Evolutionary conservation across 2,797 vertebrate genomes (phyloP).

Genomic region (Nothura maculosa): DNA sequence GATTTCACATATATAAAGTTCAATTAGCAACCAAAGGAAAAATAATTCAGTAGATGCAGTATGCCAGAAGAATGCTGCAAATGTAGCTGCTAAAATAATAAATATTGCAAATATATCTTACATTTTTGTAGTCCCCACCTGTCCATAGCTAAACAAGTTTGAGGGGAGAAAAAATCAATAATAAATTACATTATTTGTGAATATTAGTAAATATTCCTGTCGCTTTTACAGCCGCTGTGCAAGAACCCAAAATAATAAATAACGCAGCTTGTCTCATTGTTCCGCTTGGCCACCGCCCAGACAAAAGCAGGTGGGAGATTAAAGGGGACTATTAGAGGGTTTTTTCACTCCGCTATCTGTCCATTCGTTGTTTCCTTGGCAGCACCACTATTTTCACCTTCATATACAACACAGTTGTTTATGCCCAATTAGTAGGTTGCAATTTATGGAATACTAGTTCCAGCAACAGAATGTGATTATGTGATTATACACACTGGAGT

Average conservation of each 20-base stretch:
- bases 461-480: not conserved
- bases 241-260: constrained; percentile 34
- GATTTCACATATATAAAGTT: constrained; percentile 41
- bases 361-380: not conserved
- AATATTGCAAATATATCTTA: constrained; percentile 49
- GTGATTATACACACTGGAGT: not conserved
- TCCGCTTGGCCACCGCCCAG: not conserved
- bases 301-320: not conserved
- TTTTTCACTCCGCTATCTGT: not conserved
- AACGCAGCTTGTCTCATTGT: not conserved
- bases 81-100: constrained; percentile 13
- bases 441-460: not conserved
- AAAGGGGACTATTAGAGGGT: not conserved
- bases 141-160: constrained; percentile 33
- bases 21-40: constrained; percentile 27
- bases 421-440: not conserved
- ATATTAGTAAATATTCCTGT: constrained; percentile 51
- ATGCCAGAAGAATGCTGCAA: not conserved
- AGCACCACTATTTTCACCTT: not conserved
- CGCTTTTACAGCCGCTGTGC: not conserved
- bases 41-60: constrained; percentile 1
- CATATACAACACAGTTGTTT: not conserved
- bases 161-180: constrained; percentile 46
- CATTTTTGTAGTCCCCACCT: constrained; percentile 19
- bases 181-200: constrained; percentile 54